Conservation (phyloP, 2,888 invertebrate genomes). For the Temnothorax rugatulus region DNA sequence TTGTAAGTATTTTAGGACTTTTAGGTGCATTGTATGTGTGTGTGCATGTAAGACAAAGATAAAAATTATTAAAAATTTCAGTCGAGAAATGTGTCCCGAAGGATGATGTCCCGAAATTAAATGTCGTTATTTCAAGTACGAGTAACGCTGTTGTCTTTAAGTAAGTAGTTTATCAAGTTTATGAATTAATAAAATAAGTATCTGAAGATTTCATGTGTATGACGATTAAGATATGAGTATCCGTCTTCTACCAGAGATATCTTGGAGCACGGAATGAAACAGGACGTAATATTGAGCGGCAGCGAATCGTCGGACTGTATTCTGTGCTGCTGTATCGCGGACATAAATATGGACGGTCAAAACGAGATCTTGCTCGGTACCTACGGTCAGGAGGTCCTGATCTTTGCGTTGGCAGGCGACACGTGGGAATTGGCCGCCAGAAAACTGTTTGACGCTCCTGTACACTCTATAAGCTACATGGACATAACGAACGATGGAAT, state of each 20-base stretch:
- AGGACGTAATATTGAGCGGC: constrained; percentile 85
- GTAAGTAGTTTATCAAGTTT: constrained; percentile 83
- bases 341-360: constrained; percentile 91
- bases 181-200: background rate
- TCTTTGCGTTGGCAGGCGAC: constrained; percentile 86
- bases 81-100: constrained; percentile 32
- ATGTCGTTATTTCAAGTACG: constrained; percentile 88
- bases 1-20: constrained; percentile 57
- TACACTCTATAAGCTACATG: constrained; percentile 88
- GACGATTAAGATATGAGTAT: background rate
- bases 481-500: constrained; percentile 91
- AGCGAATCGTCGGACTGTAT: constrained; percentile 88
- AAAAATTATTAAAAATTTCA: constrained; percentile 60
- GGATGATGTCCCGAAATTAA: constrained; percentile 83
- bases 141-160: constrained; percentile 88
- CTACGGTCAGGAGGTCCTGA: constrained; percentile 89
- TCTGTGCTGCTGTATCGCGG: constrained; percentile 89
- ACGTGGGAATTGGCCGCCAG: constrained; percentile 87
- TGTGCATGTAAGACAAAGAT: background rate
- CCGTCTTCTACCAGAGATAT: constrained; percentile 86
- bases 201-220: background rate
- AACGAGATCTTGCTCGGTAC: constrained; percentile 91
- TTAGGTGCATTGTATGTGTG: background rate
- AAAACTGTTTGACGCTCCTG: constrained; percentile 88
- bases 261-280: constrained; percentile 86